These are phyloP conservation scores for Cyprinella venusta DNA, from an alignment of 2,797 vertebrate species.

Conservation along the genomic window DNA sequence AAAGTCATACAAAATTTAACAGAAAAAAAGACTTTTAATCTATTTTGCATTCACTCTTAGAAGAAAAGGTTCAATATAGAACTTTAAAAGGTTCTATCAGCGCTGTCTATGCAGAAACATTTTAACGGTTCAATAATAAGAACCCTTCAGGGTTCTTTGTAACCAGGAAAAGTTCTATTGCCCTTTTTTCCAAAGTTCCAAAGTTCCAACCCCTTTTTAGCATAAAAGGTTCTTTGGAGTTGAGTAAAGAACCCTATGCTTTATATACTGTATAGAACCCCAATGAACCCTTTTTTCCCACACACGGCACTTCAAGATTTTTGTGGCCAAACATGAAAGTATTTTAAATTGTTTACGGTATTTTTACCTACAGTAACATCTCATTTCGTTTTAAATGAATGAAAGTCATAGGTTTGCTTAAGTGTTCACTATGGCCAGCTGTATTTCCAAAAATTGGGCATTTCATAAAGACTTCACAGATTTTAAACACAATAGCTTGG, in stretches of 20 bases:
- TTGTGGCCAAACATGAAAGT: neutral
- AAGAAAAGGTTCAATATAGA: too few relatives aligned
- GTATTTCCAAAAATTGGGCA: neutral
- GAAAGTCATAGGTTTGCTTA: neutral
- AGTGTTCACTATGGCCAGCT: neutral
- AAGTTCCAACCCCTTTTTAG: too few relatives aligned
- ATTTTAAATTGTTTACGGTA: too few relatives aligned
- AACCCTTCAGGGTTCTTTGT: too few relatives aligned
- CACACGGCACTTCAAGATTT: neutral
- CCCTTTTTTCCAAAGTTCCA: too few relatives aligned
- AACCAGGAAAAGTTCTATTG: too few relatives aligned
- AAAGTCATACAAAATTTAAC: neutral
- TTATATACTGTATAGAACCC: too few relatives aligned
- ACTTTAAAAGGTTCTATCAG: too few relatives aligned
- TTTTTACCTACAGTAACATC: neutral
- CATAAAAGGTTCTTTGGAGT: too few relatives aligned
- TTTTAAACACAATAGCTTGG: neutral
- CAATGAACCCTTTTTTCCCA: neutral
- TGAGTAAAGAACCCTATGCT: too few relatives aligned
- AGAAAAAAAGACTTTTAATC: neutral
- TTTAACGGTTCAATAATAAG: too few relatives aligned
- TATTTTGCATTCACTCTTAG: neutral
- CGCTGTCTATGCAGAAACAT: too few relatives aligned
- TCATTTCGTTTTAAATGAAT: neutral
- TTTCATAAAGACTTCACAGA: neutral